Base-by-base conservation (phyloP, 2,797 vertebrate genomes). In the Leptatherina wallacei region DNA sequence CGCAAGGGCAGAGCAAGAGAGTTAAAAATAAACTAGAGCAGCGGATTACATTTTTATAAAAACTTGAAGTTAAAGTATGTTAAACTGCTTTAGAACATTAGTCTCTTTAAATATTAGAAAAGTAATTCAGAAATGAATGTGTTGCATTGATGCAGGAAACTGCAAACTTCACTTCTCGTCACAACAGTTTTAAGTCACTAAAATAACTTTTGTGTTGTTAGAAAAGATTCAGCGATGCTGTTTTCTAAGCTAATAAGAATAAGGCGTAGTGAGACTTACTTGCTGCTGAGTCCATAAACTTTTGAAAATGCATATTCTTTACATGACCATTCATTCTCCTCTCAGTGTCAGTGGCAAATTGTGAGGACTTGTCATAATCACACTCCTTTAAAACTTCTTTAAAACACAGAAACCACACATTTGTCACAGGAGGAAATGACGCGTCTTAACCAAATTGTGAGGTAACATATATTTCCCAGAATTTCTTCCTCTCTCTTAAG, bases 381-480 rank as follows among this genome's bases (percentile, higher is more conserved):
- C 89, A 89, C 88, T 86, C 82, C 86, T 92, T 90, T 85, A 82
- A 90, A 91, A 91, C 78, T 75, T 94, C 88, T 88, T 92, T 73
- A 59, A 88, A 92, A 93, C 82, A 85, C 89, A 80, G 87, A 93
- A 93, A 94, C 93, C 93, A 86, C 93, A 92, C 77, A 85, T 89
- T 91, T 93, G 93, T 94, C 93, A 94, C 36, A 68, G 66, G 83
- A 92, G 95, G 95, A 95, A 95, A 92, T 95, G 94, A 95, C 94
- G 94, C 84, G 62, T 75, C 59, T 61, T 82, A 30, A 55, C 52
- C 52, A 30, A 30, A 47, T 87, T 89, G 88, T 94, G 93, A 94
- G 89, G 93, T 93, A 94, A 94, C 85, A 78, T 86, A 89, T 4
- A 93, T 91, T 94, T 95, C 93, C 91, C 92, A 93, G 93, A 94